Base-by-base conservation (phyloP, 2,113 vertebrate genomes). In the Lasiurus borealis region DNA sequence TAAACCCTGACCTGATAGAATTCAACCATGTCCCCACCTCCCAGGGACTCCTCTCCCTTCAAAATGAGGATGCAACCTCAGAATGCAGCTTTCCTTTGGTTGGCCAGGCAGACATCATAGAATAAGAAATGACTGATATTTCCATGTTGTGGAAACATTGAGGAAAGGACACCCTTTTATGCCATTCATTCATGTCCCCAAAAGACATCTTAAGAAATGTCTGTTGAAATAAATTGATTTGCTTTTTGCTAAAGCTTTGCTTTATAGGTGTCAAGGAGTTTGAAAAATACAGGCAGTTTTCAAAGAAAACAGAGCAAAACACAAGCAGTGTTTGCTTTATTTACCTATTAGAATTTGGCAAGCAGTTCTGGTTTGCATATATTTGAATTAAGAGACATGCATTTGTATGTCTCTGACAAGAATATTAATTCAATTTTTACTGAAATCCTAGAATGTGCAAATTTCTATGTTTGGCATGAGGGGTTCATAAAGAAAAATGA, bases 271-370 rank as follows among this genome's bases (percentile, higher is more conserved):
- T 97, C 96, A 88, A 95, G 88, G 96, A 90, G 80, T 5, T 86
- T 93, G 92, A 94, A 93, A 97, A 94, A 93, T 95, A 94, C 13
- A 95, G 84, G 83, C 83, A 82, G 81, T 85, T 94, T 96, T 97
- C 94, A 96, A 96, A 98, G 95, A 94, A 36, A 95, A 84, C 90
- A 88, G 93, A 87, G 91, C 95, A 97, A 97, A 97, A 96, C 81
- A 87, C 52, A 88, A n/a, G 92, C 93, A 96, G 34, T 87, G 88
- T 93, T 96, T 0, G 0, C 81, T 94, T 82, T 98, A 97, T 96
- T 97, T 97, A 97, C 92, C 66, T 93, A 84, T 80, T 93, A 85
- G 44, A 97, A 93, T 88, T 81, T 97, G 90, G 93, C 95, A 96
- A 95, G 71, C 71, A 95, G 71, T 68, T 97, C 73, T 93, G 71